A percentile compares a stretch with the other conserved stretches of the same genome.
These are phyloP conservation scores for Smittia aterrima DNA, from an alignment of 2,888 invertebrate species.

Conservation along the genomic window DNA sequence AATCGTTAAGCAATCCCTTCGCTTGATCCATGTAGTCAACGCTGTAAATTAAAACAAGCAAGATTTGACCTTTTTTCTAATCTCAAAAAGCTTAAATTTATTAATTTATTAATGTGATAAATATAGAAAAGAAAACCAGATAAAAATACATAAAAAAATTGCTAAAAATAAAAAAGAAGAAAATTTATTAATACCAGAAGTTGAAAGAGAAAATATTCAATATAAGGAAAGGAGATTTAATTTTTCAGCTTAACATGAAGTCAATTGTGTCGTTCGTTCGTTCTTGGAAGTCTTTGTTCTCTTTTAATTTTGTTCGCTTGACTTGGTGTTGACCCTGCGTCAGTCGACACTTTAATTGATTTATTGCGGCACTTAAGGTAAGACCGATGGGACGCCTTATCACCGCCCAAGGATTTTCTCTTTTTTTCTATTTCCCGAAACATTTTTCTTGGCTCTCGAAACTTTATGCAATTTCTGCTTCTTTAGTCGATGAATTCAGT, in stretches of 20 bases:
- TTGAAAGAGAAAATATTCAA: not conserved
- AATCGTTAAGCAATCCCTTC: no score
- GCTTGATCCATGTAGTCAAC: not conserved
- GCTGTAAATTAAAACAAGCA: not conserved
- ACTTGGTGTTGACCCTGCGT: not conserved
- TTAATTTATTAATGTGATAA: slow-evolving; percentile 41
- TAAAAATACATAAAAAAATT: slow-evolving; percentile 14
- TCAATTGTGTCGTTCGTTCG: no score
- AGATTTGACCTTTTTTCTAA: not conserved
- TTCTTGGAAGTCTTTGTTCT: no score
- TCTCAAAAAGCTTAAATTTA: not conserved
- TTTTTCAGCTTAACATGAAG: not conserved
- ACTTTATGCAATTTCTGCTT: not conserved
- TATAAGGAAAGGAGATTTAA: not conserved
- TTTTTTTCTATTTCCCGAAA: not conserved
- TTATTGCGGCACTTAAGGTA: slow-evolving; percentile 1
- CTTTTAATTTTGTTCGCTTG: not conserved
- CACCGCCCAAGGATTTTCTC: not conserved
- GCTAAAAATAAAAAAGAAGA: slow-evolving; percentile 21
- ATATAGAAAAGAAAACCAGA: slow-evolving; percentile 3
- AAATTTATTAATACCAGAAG: slow-evolving; percentile 40
- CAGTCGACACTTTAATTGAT: not conserved
- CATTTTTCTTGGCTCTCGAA: not conserved
- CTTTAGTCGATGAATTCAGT: not conserved
- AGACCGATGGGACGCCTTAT: not conserved